These are phyloP conservation scores for Globia sparganii DNA, from an alignment of 2,888 invertebrate species.

Conservation along the genomic window DNA sequence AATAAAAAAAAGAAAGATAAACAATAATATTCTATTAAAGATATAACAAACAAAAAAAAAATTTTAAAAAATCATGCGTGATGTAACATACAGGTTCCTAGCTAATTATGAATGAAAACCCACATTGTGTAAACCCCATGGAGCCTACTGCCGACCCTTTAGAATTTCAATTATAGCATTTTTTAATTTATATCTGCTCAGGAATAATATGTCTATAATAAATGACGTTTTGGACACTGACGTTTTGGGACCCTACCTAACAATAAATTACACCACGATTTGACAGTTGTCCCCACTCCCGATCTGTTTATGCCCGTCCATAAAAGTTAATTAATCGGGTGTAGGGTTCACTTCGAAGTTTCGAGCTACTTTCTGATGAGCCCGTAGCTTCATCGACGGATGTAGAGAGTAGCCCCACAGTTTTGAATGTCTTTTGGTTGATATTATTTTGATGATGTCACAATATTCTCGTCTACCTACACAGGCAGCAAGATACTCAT, in stretches of 20 bases:
- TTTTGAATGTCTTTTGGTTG: neutral
- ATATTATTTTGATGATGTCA: neutral
- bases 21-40: no score
- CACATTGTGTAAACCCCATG: no score
- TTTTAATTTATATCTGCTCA: no score
- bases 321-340: neutral
- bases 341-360: neutral
- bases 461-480: neutral
- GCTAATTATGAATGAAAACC: no score
- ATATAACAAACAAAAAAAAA: no score
- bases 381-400: neutral
- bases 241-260: neutral
- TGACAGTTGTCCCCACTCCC: neutral
- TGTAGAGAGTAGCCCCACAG: neutral
- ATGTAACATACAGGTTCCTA: no score
- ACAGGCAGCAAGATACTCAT: neutral
- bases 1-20: no score
- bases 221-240: no score
- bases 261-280: neutral
- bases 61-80: no score
- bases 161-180: no score
- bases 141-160: no score
- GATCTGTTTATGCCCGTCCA: neutral
- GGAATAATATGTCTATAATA: no score
- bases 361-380: neutral